A percentile compares a stretch with the other conserved stretches of the same genome.
Conservation (phyloP, 1,140 invertebrate genomes). For the Bombus haemorrhoidalis region DNA sequence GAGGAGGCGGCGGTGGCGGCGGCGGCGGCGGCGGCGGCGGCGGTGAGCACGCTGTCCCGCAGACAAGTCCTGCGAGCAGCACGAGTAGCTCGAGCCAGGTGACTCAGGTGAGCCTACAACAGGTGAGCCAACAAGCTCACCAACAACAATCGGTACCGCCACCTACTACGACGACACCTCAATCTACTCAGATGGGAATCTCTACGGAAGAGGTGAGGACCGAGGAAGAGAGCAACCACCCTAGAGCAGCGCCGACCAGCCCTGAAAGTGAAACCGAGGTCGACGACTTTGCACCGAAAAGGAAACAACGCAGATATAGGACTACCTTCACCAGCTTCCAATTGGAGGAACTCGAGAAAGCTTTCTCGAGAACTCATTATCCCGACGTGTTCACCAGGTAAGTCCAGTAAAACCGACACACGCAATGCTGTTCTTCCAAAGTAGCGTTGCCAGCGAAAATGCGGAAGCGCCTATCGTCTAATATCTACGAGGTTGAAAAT, state of each 20-base stretch:
- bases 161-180: constrained; percentile 54
- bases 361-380: constrained; percentile 98
- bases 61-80: constrained; percentile 80
- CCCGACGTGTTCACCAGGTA: constrained; percentile 99
- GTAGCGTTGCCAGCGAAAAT: background rate
- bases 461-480: background rate
- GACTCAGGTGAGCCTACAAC: constrained; percentile 68
- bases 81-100: constrained; percentile 75
- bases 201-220: constrained; percentile 77
- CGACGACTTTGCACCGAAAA: constrained; percentile 93
- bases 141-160: constrained; percentile 58
- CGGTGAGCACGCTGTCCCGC: constrained; percentile 76
- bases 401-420: constrained; percentile 63
- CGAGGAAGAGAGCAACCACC: constrained; percentile 76
- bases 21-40: constrained; percentile 62
- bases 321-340: constrained; percentile 98
- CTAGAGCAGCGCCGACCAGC: constrained; percentile 82
- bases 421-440: background rate
- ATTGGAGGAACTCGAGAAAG: constrained; percentile 98
- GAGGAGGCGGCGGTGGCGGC: constrained; percentile 60
- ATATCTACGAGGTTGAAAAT: too few relatives aligned
- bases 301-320: constrained; percentile 95
- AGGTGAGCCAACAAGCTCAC: constrained; percentile 55
- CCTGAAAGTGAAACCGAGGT: constrained; percentile 89
- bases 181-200: constrained; percentile 76